Percentiles rank a stretch among this genome's conserved stretches.
phyloP scores from a whole-genome alignment of 2,797 vertebrate genomes.

The Hylomyscus alleni region DNA sequence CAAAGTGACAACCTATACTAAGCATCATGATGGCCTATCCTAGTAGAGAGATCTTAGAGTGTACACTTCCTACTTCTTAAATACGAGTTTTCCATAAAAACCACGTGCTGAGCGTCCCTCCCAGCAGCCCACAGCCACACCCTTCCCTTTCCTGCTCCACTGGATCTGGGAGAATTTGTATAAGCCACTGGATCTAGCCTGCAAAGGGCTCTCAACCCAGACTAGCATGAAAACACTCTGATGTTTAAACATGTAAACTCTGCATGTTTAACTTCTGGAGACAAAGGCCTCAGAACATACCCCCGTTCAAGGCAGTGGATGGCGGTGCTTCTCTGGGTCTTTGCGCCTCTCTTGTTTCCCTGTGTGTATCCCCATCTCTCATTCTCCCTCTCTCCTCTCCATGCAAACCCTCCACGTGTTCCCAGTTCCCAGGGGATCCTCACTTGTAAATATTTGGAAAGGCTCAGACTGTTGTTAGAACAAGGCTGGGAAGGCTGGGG shows the following conservation, averaged over 20 bases:
- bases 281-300: not conserved
- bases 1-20: not conserved
- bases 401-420: slow-evolving; percentile 47
- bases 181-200: not conserved
- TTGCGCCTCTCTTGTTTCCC: not conserved
- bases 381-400: not conserved
- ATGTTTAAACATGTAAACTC: not conserved
- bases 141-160: not conserved
- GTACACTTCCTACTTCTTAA: not conserved
- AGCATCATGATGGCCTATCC: not conserved
- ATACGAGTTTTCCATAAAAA: not conserved
- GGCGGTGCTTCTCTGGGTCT: not conserved
- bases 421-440: slow-evolving; percentile 62
- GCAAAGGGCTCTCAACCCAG: not conserved
- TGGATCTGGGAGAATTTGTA: not conserved
- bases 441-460: slow-evolving; percentile 82
- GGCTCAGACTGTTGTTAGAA: slow-evolving; percentile 19
- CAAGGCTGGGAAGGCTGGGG: not conserved
- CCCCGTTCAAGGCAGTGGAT: accelerated
- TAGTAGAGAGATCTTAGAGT: not conserved
- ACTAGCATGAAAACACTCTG: not conserved
- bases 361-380: not conserved
- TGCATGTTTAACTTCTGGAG: not conserved
- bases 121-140: not conserved
- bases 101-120: accelerated